Evolutionary conservation across 2,888 invertebrate genomes (phyloP), one percentile per base, ranked within the genome.

Genomic region (Drosophila lutescens): DNA sequence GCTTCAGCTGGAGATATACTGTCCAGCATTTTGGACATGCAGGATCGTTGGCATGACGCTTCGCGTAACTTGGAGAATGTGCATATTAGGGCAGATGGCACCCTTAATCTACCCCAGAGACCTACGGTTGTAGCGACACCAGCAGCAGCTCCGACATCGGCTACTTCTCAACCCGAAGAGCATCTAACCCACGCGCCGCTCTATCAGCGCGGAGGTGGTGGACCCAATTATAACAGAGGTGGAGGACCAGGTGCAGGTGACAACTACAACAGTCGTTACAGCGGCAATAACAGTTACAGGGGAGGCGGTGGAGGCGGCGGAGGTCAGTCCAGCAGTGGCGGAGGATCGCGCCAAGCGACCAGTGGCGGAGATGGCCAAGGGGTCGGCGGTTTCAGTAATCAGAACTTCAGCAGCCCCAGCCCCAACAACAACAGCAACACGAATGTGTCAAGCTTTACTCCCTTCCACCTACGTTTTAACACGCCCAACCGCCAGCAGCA

Each of bases 21-120:
- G 6, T 94, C 94, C 34, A 94, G 93, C 80, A 96, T 97, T 77
- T 92, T 97, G 82, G 94, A 94, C 74, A 93, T 94, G 77, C 96
- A 96, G 90, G 93, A 95, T 54, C 93, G 94, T 67, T 94, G 96
- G 92, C 95, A 95, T 89, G 95, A 95, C 7, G 95, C 94, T 71
- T 93, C 94, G 51, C 93, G 90, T 4, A 89, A 94, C 26, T 91
- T 94, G 4, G 93, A 95, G 8, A 93, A 94, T 46, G 93, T 93
- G 2, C 87, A 74, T 32, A 91, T 92, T 15, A 88, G 84, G 44
- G 66, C 89, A 3, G 94, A 95, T 80, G 96, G 96, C 1, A 94
- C 93, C 20, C 89, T 96, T 1, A 92, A 93, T 66, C 93, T 95
- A 10, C 89, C 79, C 1, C 51, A 63, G 6, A 53, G 38, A 41